These are phyloP conservation scores for Anoplopoma fimbria DNA, from an alignment of 2,113 vertebrate genomes.

Conservation along the genomic window DNA sequence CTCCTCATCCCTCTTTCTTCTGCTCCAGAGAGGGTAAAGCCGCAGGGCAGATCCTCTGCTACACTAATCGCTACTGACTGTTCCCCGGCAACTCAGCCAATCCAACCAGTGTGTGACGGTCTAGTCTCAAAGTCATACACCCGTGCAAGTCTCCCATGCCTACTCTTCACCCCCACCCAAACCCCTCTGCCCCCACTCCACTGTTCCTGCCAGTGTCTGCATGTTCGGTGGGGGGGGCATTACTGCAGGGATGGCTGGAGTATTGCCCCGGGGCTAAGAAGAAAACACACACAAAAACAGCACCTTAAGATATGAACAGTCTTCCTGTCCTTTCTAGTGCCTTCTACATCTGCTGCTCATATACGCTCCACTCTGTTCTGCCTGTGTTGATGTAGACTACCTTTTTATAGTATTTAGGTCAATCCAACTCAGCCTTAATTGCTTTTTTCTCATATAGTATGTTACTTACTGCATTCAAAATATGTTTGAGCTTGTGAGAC, in stretches of 20 bases:
- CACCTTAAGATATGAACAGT: slow-evolving; percentile 84
- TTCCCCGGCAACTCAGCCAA: slow-evolving; percentile 92
- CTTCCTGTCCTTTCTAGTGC: slow-evolving; percentile 9
- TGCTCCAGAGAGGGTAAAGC: slow-evolving; percentile 88
- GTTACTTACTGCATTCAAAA: neutral
- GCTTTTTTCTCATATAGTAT: neutral
- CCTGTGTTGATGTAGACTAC: neutral
- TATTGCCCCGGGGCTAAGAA: slow-evolving; percentile 88
- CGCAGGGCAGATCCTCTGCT: slow-evolving; percentile 94
- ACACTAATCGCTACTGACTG: slow-evolving; percentile 99
- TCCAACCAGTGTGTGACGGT: slow-evolving; percentile 90
- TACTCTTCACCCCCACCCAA: slow-evolving; percentile 4
- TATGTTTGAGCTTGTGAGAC: neutral
- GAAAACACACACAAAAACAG: slow-evolving; percentile 82
- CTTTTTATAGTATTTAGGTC: neutral
- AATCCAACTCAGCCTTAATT: neutral
- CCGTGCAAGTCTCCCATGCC: slow-evolving; percentile 86
- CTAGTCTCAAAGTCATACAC: slow-evolving; percentile 89
- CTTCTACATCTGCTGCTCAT: neutral
- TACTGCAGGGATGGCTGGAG: slow-evolving; percentile 91
- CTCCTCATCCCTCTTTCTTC: slow-evolving; percentile 75
- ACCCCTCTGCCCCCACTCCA: neutral
- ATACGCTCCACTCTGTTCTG: neutral
- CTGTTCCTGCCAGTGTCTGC: slow-evolving; percentile 59
- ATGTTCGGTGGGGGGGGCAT: slow-evolving; percentile 76